Conservation (phyloP, 2,113 vertebrate genomes). For the Pomatorhinus ruficollis region DNA sequence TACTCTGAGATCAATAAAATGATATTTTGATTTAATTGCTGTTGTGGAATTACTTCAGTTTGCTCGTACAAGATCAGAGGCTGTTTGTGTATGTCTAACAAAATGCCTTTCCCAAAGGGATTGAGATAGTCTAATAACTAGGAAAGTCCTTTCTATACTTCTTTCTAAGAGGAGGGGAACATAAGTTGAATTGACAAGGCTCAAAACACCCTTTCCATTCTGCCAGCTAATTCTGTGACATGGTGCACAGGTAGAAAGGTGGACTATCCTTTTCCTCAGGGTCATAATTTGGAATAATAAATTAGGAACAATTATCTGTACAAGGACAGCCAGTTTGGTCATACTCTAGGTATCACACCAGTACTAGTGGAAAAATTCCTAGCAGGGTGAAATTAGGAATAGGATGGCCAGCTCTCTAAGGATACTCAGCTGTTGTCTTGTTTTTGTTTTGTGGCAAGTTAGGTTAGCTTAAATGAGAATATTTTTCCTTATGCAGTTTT, state of each 20-base stretch:
- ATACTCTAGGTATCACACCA: neutral
- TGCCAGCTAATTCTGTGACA: neutral
- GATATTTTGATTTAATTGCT: slow-evolving; percentile 40
- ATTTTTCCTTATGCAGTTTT: neutral
- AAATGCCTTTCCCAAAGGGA: slow-evolving; percentile 22
- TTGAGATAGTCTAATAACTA: neutral
- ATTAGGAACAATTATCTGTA: neutral
- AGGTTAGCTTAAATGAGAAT: neutral
- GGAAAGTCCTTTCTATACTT: neutral
- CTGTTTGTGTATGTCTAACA: slow-evolving; percentile 40
- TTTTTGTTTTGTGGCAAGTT: neutral
- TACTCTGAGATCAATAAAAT: slow-evolving; percentile 54
- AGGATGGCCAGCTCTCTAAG: neutral
- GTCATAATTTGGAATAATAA: neutral
- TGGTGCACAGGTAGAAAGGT: neutral
- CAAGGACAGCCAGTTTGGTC: neutral
- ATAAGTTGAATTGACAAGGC: neutral
- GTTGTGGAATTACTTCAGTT: slow-evolving; percentile 34
- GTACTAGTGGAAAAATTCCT: neutral
- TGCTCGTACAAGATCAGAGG: slow-evolving; percentile 35
- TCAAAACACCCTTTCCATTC: neutral
- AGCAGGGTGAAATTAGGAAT: neutral
- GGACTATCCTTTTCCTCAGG: neutral
- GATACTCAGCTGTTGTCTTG: neutral
- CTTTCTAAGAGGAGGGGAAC: neutral